Evolutionary conservation across 2,888 invertebrate species (phyloP), one percentile per base, ranked within the genome.

Genomic region (Phengaris alcon): DNA sequence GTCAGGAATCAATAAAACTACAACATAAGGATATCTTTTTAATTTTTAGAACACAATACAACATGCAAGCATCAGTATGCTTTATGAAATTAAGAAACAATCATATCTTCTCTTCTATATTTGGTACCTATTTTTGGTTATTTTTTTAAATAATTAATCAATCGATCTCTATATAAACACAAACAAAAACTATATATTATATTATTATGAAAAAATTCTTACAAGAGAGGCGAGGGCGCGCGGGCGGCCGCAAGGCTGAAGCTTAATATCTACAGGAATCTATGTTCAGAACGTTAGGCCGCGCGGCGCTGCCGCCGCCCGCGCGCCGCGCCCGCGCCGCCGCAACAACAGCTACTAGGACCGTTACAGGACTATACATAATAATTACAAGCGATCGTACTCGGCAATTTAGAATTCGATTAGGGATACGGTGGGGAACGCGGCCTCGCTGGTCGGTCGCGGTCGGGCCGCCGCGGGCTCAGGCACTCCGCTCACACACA

Each of bases 1-100:
- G 6, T 13, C 22, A 22, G 48, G 48, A 22, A 70, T 73, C 74
- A 83, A 82, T 79, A 77, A 85, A 84, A 82, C 81, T 80, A 78
- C 75, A 79, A 76, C 73, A 84, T 84, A 83, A 84, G 86, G 85
- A 89, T 90, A 90, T 91, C 88, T 90, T 91, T 93, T 91, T 92
- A 90, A 88, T 92, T 91, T 91, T 93, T 90, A 93, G 93, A 94
- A 94, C 93, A 93, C 94, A 93, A 93, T 93, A 93, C 93, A 92
- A 93, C 93, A 93, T 93, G 93, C 91, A 93, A 93, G 93, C 94
- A 93, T 93, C 81, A 89, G 88, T 88, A 93, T 93, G 93, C 93
- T 93, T 92, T 89, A 87, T 85, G 90, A 91, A 93, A 91, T 90
- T 85, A 93, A 87, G 87, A 93, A 93, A 93, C 89, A 91, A 90